phyloP scores from a whole-genome alignment of 1,140 invertebrate species.

The Zaprionus taronus region DNA sequence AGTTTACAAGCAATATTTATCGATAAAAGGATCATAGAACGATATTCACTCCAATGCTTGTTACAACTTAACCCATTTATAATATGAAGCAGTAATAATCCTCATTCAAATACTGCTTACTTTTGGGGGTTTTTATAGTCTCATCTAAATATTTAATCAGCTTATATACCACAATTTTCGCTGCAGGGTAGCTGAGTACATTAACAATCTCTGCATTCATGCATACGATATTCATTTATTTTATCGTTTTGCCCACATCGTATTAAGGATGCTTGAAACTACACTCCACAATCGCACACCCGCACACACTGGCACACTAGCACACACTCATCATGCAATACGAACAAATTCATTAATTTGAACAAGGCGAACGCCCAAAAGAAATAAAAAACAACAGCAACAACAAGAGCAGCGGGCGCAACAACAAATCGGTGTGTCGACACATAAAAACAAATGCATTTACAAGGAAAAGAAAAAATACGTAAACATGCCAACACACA shows the following conservation, averaged over 20 bases:
- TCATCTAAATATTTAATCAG: neutral
- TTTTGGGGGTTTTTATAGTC: neutral
- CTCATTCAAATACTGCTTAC: neutral
- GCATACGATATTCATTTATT: conserved; percentile 20
- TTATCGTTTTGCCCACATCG: conserved; percentile 31
- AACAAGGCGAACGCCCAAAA: conserved; percentile 48
- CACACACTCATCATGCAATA: conserved; percentile 45
- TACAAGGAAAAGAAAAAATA: conserved; percentile 49
- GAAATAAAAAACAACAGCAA: conserved; percentile 29
- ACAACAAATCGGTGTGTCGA: conserved; percentile 59
- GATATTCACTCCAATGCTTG: too few species aligned
- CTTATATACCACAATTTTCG: neutral
- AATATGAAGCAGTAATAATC: too few species aligned
- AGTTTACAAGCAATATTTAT: too few species aligned
- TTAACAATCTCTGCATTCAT: conserved; percentile 12
- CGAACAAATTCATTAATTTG: conserved; percentile 76
- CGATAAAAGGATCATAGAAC: too few species aligned
- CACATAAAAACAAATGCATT: conserved; percentile 59
- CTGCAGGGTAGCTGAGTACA: conserved; percentile 1
- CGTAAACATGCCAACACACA: neutral
- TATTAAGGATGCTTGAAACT: conserved; percentile 33
- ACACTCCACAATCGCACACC: conserved; percentile 17
- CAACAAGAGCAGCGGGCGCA: conserved; percentile 8
- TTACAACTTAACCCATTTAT: too few species aligned
- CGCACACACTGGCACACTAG: neutral